Conservation (phyloP, 2,888 invertebrate species). For the Deilephila elpenor region DNA sequence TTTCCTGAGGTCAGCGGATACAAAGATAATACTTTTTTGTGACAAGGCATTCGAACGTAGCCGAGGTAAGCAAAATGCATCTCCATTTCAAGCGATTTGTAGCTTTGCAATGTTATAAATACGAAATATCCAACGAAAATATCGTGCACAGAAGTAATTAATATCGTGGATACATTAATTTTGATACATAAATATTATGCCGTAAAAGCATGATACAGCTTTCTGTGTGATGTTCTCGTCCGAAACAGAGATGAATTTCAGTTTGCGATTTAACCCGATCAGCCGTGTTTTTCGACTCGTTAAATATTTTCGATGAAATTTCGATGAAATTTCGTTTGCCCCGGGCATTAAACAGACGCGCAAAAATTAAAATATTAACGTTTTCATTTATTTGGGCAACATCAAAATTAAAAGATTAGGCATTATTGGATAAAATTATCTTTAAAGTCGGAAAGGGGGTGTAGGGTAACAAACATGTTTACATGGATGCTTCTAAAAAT, state of each 20-base stretch:
- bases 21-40: no score
- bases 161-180: background rate
- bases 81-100: no score
- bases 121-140: background rate
- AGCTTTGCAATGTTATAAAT: background rate
- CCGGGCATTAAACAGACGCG: constrained; percentile 10
- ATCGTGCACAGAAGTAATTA: background rate
- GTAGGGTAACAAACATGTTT: background rate
- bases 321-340: constrained; percentile 50
- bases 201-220: constrained; percentile 13
- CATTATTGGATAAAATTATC: background rate
- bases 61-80: no score
- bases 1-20: no score
- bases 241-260: constrained; percentile 29
- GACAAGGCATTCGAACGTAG: no score
- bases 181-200: constrained; percentile 15
- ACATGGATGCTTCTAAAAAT: no score
- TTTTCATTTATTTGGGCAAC: constrained; percentile 1
- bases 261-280: constrained; percentile 56
- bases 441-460: background rate
- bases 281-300: constrained; percentile 63
- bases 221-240: constrained; percentile 11
- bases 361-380: background rate
- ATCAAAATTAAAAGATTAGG: background rate
- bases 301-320: constrained; percentile 65